Evolutionary conservation across 2,797 vertebrate species (phyloP).

Genomic region (Sebastes taczanowskii): DNA sequence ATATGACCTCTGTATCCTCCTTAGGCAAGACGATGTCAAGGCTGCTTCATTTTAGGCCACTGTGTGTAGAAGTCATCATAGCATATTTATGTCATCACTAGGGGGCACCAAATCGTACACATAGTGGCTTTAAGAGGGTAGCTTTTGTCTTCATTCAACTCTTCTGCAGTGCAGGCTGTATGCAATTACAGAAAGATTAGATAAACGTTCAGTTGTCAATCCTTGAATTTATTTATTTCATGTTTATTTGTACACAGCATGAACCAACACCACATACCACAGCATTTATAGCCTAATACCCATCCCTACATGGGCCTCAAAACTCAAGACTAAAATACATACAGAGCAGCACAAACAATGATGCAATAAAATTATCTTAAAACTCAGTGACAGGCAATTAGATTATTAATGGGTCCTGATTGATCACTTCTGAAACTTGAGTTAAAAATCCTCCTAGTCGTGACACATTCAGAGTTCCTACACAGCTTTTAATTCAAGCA

Average conservation of each 20-base stretch:
- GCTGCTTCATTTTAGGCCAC: not conserved
- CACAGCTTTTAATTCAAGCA: too few species aligned
- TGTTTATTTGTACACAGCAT: not conserved
- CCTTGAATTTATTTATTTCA: not conserved
- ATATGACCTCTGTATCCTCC: not conserved
- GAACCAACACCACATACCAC: not conserved
- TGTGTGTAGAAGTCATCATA: not conserved
- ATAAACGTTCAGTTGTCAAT: not conserved
- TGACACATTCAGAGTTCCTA: too few species aligned
- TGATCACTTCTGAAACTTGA: too few species aligned
- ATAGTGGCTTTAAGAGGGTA: not conserved
- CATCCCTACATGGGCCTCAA: not conserved
- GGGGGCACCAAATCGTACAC: not conserved
- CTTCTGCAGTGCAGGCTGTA: not conserved
- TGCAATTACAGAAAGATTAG: not conserved
- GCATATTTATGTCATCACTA: not conserved
- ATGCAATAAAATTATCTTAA: not conserved
- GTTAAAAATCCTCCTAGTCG: too few species aligned
- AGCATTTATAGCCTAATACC: not conserved
- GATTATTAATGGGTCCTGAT: too few species aligned
- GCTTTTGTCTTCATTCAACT: not conserved
- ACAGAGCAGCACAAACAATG: not conserved
- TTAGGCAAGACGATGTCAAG: not conserved
- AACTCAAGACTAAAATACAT: not conserved
- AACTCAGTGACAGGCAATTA: not conserved